phyloP scores from a whole-genome alignment of 2,797 vertebrate species.

The Cirrhinus molitorella region DNA sequence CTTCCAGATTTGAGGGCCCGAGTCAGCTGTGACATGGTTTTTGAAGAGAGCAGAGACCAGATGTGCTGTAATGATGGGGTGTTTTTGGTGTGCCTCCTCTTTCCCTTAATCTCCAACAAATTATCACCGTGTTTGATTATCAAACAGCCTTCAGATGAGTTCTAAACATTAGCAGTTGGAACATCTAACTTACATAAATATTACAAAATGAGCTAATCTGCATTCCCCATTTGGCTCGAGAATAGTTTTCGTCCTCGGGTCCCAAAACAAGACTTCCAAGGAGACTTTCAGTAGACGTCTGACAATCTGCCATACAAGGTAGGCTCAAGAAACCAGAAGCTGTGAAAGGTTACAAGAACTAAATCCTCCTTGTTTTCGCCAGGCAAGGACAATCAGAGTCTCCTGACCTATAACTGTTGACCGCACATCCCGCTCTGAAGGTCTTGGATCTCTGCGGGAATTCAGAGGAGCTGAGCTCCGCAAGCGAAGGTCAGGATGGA shows the following conservation, averaged over 20 bases:
- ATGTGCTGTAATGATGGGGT: constrained; percentile 63
- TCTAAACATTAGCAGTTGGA: constrained; percentile 36
- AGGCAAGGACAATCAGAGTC: constrained; percentile 40
- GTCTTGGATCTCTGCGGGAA: constrained; percentile 53
- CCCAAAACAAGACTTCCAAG: not conserved
- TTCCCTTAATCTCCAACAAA: constrained; percentile 56
- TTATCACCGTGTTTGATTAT: constrained; percentile 44
- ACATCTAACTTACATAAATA: constrained; percentile 11
- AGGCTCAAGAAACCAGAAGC: constrained; percentile 17
- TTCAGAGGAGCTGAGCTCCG: constrained; percentile 56
- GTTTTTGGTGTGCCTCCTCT: constrained; percentile 53
- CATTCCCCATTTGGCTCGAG: not conserved
- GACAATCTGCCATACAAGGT: constrained; percentile 16
- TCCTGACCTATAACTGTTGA: constrained; percentile 49
- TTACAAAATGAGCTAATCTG: not conserved
- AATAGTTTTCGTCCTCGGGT: not conserved
- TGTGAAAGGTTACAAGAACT: constrained; percentile 34
- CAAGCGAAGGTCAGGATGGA: constrained; percentile 67
- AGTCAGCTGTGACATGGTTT: constrained; percentile 62
- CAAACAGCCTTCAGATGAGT: constrained; percentile 42
- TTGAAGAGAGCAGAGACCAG: constrained; percentile 61
- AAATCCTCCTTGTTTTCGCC: constrained; percentile 49
- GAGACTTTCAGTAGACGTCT: not conserved
- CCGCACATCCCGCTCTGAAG: constrained; percentile 44
- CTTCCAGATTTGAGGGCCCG: constrained; percentile 60